These are phyloP conservation scores for Pipistrellus nathusii DNA, from an alignment of 2,797 vertebrate species.

Conservation along the genomic window DNA sequence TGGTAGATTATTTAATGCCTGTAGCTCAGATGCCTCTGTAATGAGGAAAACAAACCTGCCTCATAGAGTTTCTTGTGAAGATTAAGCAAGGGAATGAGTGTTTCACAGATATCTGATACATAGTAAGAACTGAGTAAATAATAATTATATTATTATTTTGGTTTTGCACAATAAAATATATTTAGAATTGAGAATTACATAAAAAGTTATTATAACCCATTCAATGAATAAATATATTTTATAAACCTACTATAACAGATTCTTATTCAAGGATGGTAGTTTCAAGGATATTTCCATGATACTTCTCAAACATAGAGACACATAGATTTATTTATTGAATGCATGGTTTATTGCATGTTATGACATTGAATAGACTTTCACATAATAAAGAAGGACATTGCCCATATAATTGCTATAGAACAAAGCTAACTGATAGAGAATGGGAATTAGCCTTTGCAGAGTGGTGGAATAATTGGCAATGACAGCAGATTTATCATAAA, in stretches of 20 bases:
- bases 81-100: not conserved
- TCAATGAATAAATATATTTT: constrained; percentile 25
- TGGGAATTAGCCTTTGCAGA: not conserved
- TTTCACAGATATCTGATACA: not conserved
- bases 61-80: not conserved
- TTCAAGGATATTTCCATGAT: constrained; percentile 5
- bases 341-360: not conserved
- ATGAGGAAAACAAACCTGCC: not conserved
- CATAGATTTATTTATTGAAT: not conserved
- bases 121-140: not conserved
- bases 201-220: not conserved
- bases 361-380: not conserved
- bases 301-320: not conserved
- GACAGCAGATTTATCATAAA: not conserved
- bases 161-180: not conserved
- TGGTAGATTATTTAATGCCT: not conserved
- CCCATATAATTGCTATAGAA: not conserved
- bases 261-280: not conserved
- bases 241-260: not conserved
- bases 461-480: not conserved
- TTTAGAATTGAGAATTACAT: constrained; percentile 22
- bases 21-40: not conserved
- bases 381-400: not conserved
- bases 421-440: not conserved
- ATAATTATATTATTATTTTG: not conserved